Conservation (phyloP, 1,140 invertebrate genomes). For the Triops longicaudatus region DNA sequence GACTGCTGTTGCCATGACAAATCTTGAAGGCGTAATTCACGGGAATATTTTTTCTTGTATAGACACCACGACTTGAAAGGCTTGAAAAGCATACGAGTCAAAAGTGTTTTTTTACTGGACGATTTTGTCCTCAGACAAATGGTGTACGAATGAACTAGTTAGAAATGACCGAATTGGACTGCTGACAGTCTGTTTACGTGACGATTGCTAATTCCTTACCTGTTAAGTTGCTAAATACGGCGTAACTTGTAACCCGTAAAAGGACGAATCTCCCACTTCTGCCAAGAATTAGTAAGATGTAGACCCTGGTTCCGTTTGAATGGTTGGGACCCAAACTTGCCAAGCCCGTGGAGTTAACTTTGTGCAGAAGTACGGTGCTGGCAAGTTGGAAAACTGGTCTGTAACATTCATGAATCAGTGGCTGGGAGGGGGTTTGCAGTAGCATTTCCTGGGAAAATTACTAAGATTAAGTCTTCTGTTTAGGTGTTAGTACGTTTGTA, state of each 20-base stretch:
- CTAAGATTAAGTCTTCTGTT: not conserved
- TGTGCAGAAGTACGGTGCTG: not conserved
- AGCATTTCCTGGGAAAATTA: not conserved
- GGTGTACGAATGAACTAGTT: too few species aligned
- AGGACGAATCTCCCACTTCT: not conserved
- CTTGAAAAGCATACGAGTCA: too few species aligned
- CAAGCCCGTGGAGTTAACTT: not conserved
- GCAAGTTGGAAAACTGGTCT: not conserved
- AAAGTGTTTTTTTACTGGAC: too few species aligned
- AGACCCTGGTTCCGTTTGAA: not conserved
- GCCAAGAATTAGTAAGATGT: not conserved
- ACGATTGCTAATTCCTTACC: too few species aligned
- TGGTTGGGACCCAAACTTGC: not conserved
- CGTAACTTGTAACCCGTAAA: too few species aligned
- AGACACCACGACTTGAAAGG: too few species aligned
- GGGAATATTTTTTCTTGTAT: too few species aligned
- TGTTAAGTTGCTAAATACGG: too few species aligned
- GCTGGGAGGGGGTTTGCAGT: not conserved
- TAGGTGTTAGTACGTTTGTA: slow-evolving; percentile 8
- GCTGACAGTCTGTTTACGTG: too few species aligned
- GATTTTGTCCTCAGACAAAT: too few species aligned
- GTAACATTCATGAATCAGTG: not conserved
- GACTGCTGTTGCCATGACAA: not conserved
- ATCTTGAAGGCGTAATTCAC: not conserved
- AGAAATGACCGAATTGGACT: too few species aligned